Evolutionary conservation across 2,888 invertebrate genomes (phyloP).

Genomic region (Drosophila diplacantha): DNA sequence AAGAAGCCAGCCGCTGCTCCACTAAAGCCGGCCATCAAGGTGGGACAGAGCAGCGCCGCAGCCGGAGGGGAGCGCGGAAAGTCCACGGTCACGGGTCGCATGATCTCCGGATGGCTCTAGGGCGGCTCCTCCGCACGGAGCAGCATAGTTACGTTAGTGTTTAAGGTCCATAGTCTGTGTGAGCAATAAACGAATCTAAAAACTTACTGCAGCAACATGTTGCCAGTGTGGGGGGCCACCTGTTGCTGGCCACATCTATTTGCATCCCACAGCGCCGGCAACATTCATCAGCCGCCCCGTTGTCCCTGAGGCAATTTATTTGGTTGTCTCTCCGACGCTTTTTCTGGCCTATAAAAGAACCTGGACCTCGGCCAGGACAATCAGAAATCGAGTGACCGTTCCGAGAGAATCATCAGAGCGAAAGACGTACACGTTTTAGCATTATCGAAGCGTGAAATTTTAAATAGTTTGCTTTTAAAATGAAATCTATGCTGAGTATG

Average conservation of each 20-base stretch:
- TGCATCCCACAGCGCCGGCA: conserved; percentile 21
- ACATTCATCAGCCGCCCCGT: conserved; percentile 31
- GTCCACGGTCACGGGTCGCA: conserved; percentile 85
- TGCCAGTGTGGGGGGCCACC: conserved; percentile 28
- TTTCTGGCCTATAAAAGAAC: conserved; percentile 74
- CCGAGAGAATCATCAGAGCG: conserved; percentile 49
- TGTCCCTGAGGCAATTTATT: conserved; percentile 14
- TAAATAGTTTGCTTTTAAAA: conserved; percentile 33
- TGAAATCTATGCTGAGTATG: conserved; percentile 68
- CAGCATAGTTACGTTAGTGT: conserved; percentile 3
- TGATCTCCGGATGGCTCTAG: conserved; percentile 87
- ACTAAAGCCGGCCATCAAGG: conserved; percentile 74
- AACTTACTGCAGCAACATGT: conserved; percentile 28
- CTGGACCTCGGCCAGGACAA: conserved; percentile 57
- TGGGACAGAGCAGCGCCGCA: conserved; percentile 77
- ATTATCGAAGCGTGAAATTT: not conserved
- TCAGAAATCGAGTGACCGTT: conserved; percentile 67
- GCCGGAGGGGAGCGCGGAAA: conserved; percentile 81
- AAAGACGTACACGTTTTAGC: conserved; percentile 13
- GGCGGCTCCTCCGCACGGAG: not conserved
- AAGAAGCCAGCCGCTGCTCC: conserved; percentile 59
- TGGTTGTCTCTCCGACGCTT: conserved; percentile 57
- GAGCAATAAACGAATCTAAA: conserved; percentile 45
- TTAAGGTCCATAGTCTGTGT: conserved; percentile 40
- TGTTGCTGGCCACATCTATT: conserved; percentile 45